Evolutionary conservation across 2,888 invertebrate species (phyloP), one percentile per base, ranked within the genome.

Genomic region (Drosophila incognita): DNA sequence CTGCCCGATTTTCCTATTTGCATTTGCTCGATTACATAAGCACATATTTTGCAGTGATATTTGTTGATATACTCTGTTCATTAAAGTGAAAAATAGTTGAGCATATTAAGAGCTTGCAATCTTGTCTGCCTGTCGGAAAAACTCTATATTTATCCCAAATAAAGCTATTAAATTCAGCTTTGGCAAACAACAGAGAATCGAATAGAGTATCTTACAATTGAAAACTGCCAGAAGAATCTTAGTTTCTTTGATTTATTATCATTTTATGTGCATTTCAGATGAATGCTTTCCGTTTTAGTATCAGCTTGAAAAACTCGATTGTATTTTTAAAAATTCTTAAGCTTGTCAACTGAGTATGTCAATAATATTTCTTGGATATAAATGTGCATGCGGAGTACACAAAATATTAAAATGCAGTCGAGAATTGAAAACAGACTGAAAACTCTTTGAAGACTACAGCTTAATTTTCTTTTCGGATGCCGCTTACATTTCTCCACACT

Each of bases 1-100:
- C 46, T 38, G 49, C n/a, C 36, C 6, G 48, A 49, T 54, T 53
- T 62, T 18, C 27, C 7, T 49, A 79, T 79, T 79, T 74, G 33
- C 33, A 53, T 53, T 35, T 53, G 31, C n/a, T 13, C 21, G 15
- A 15, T 24, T 46, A 51, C 68, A 57, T 24, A 60, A 42, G 31
- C 53, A 70, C 48, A 48, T 33, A 18, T 7, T 31, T 53, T 53
- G 18, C 13, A 38, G 51, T 35, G 33, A 35, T 21, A 24, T 42
- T 56, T 38, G 24, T 48, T 33, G n/a, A 5, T 51, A n/a, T n/a
- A n/a, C 31, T 31, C 31, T 52, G 21, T 4, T 2, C n/a, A 33
- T 21, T 4, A 21, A 52, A 33, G 21, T 13, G 15, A 10, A 5
- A 35, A 53, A 53, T 53, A 10, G 15, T 53, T 33, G 15, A 21